Conservation (phyloP, 2,888 invertebrate genomes). For the Branchipolynoe longqiensis region DNA sequence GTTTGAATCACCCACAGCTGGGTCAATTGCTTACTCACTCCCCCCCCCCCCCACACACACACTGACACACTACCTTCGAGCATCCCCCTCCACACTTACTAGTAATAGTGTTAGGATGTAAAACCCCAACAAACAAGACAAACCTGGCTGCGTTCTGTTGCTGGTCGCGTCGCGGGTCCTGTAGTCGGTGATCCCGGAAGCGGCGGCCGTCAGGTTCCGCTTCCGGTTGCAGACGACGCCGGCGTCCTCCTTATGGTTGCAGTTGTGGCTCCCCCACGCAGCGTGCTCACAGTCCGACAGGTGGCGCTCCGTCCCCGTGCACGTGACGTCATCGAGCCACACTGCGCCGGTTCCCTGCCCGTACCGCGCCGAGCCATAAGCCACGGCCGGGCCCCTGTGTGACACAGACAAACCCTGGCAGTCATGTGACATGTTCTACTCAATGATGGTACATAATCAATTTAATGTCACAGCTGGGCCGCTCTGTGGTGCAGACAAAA, state of each 20-base stretch:
- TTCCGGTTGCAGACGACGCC: slow-evolving; percentile 82
- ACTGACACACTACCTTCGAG: no score
- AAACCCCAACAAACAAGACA: no score
- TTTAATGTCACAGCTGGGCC: slow-evolving; percentile 77
- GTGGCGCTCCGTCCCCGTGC: slow-evolving; percentile 84
- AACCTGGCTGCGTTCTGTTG: neutral
- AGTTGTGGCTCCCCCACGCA: slow-evolving; percentile 88
- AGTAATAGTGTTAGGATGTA: no score
- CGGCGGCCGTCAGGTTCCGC: slow-evolving; percentile 1
- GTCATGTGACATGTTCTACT: neutral
- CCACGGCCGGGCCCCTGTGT: slow-evolving; percentile 80
- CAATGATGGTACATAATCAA: neutral
- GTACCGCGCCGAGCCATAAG: slow-evolving; percentile 78
- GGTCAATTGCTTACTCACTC: no score
- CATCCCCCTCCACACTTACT: no score
- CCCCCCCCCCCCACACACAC: no score
- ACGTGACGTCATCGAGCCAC: slow-evolving; percentile 82
- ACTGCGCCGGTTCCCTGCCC: slow-evolving; percentile 69
- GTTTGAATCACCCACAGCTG: no score
- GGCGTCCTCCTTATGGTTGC: slow-evolving; percentile 89
- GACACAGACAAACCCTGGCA: neutral
- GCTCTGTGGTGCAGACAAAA: slow-evolving; percentile 69
- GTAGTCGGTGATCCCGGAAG: slow-evolving; percentile 26
- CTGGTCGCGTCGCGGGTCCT: neutral
- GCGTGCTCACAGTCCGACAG: slow-evolving; percentile 86